Conservation (phyloP, 2,797 vertebrate species). For the Cuculus canorus region DNA sequence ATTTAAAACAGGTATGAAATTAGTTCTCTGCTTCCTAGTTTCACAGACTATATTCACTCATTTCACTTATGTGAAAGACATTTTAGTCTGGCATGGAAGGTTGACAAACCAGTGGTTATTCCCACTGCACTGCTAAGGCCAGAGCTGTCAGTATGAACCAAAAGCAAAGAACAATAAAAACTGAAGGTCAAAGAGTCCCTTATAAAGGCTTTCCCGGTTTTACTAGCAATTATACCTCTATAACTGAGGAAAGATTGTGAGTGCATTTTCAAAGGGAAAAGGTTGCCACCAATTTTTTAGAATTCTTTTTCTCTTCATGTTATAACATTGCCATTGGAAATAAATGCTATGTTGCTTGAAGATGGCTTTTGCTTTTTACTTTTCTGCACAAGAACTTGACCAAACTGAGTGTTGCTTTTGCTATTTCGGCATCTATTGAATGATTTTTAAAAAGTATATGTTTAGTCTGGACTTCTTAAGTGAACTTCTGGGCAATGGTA, state of each 20-base stretch:
- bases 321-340: background rate
- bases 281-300: background rate
- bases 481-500: background rate
- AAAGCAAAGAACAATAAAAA: background rate
- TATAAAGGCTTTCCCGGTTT: background rate
- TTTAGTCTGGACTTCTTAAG: background rate
- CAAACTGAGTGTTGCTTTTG: background rate
- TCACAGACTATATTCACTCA: background rate
- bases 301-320: background rate
- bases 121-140: background rate
- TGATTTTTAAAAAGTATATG: background rate
- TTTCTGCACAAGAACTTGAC: background rate
- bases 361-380: background rate
- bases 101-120: background rate
- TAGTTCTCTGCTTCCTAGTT: background rate
- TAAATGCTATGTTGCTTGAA: background rate
- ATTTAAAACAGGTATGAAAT: background rate
- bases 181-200: background rate
- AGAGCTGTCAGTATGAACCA: background rate
- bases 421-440: background rate
- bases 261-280: background rate
- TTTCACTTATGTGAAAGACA: background rate
- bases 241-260: background rate
- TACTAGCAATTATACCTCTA: background rate
- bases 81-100: background rate